Conservation (phyloP, 2,797 vertebrate genomes). For the Nyctibius grandis region DNA sequence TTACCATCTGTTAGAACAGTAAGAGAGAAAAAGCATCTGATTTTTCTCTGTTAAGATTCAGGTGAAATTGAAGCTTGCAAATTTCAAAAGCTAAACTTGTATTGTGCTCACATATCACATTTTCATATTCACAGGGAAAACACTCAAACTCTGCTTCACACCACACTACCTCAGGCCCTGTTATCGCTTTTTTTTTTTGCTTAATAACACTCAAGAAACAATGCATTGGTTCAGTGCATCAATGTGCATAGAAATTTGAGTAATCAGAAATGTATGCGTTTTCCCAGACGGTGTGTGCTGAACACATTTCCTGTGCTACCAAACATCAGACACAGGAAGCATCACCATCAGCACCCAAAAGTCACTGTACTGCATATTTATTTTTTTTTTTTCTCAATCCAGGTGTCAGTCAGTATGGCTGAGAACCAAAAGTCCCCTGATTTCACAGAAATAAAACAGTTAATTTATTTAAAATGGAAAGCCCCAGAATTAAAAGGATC, state of each 20-base stretch:
- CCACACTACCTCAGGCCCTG: background rate
- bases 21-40: background rate
- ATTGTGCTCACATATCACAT: background rate
- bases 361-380: background rate
- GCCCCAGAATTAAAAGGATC: background rate
- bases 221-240: background rate
- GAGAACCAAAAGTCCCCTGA: slow-evolving; percentile 50
- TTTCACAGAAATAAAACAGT: slow-evolving; percentile 67
- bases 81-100: background rate
- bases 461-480: slow-evolving; percentile 51
- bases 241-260: background rate
- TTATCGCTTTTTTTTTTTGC: background rate
- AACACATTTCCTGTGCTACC: slow-evolving; percentile 63
- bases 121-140: background rate
- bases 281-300: slow-evolving; percentile 42
- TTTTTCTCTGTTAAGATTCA: background rate
- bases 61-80: background rate
- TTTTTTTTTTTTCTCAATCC: background rate
- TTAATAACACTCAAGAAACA: background rate
- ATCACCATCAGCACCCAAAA: slow-evolving; percentile 1
- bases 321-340: slow-evolving; percentile 68
- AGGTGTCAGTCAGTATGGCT: slow-evolving; percentile 10
- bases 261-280: slow-evolving; percentile 8
- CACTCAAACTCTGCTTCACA: background rate
- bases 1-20: background rate